Evolutionary conservation across 1,140 invertebrate species (phyloP).

Genomic region (Pteromalus puparum): DNA sequence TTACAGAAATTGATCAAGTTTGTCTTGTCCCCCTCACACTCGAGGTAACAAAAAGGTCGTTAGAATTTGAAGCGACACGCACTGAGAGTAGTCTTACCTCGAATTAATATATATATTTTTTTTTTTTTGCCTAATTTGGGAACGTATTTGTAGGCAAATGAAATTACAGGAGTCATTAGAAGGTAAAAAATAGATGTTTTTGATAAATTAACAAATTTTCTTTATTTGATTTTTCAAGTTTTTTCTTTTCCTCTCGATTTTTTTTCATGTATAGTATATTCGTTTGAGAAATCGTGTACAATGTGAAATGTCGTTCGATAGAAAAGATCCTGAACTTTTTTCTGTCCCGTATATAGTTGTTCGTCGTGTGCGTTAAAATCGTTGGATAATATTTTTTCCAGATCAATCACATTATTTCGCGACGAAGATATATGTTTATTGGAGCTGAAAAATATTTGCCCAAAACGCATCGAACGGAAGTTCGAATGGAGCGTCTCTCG

Average conservation of each 20-base stretch:
- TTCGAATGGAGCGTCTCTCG: neutral
- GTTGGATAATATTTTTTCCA: neutral
- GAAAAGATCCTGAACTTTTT: neutral
- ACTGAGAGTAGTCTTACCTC: constrained; percentile 50
- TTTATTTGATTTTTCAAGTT: constrained; percentile 12
- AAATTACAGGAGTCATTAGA: constrained; percentile 9
- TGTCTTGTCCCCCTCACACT: constrained; percentile 16
- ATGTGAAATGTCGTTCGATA: constrained; percentile 35
- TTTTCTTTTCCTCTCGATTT: constrained; percentile 6
- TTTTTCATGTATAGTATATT: constrained; percentile 14
- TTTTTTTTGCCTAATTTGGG: constrained; percentile 11
- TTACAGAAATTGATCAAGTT: neutral
- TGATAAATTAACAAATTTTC: constrained; percentile 2
- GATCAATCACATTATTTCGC: neutral
- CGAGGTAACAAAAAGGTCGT: constrained; percentile 37
- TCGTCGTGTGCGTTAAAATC: neutral
- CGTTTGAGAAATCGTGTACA: constrained; percentile 44
- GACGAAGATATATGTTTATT: neutral
- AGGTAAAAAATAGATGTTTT: constrained; percentile 21
- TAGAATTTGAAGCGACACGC: constrained; percentile 44
- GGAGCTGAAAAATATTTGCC: neutral
- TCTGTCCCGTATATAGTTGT: neutral
- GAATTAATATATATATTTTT: neutral
- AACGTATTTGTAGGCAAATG: neutral
- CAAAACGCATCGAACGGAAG: neutral